Percentiles rank a stretch among this genome's conserved stretches.
Evolutionary conservation across 2,113 vertebrate species (phyloP).

Genomic region (Meriones unguiculatus): DNA sequence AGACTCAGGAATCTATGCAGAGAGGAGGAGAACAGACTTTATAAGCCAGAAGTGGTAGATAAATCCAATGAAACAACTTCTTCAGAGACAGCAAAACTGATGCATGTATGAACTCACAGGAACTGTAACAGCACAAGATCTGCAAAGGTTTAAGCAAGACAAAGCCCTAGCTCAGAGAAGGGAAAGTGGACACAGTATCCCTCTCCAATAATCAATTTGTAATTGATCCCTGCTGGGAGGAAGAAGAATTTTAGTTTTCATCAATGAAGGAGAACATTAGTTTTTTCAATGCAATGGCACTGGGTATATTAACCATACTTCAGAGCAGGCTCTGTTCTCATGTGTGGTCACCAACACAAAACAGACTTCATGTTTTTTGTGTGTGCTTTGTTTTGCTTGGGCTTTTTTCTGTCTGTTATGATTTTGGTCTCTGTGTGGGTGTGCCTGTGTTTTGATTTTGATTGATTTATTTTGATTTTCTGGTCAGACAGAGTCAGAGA

Average conservation of each 20-base stretch:
- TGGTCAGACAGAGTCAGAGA: neutral
- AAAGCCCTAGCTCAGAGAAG: neutral
- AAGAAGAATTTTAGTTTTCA: neutral
- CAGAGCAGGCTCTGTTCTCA: neutral
- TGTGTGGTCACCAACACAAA: neutral
- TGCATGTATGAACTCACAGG: neutral
- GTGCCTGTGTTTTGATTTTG: neutral
- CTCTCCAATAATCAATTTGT: neutral
- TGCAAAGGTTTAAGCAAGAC: neutral
- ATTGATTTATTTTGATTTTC: neutral
- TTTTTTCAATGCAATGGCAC: neutral
- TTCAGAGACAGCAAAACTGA: neutral
- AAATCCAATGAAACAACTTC: neutral
- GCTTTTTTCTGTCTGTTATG: too few species aligned
- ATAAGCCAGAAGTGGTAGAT: neutral
- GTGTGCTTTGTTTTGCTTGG: neutral
- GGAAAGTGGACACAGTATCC: neutral
- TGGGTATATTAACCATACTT: neutral
- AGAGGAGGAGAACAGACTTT: neutral
- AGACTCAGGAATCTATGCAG: neutral
- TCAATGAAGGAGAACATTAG: neutral
- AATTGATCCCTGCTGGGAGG: neutral
- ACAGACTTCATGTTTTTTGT: neutral
- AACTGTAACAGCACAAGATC: neutral
- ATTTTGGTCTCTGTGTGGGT: neutral